These are phyloP conservation scores for Drosophila testacea DNA, from an alignment of 2,888 invertebrate genomes.

Conservation along the genomic window DNA sequence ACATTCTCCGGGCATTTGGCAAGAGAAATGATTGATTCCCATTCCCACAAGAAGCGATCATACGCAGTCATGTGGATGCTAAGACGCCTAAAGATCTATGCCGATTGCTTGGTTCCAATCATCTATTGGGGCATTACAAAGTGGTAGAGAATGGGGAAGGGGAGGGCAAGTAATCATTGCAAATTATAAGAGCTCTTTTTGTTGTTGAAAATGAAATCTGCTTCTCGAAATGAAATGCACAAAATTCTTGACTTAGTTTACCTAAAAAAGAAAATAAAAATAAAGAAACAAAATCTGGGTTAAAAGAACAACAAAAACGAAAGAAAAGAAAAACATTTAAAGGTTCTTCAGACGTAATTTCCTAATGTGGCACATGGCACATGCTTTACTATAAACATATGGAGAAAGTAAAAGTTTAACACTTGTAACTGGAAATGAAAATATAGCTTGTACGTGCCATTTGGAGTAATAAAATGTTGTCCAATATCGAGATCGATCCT, in stretches of 20 bases:
- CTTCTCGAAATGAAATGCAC: conserved; percentile 40
- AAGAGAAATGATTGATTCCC: conserved; percentile 35
- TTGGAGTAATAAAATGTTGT: conserved; percentile 20
- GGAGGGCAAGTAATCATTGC: conserved; percentile 50
- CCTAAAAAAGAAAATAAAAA: not conserved
- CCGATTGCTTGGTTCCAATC: conserved; percentile 39
- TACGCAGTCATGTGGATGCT: conserved; percentile 33
- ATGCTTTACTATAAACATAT: conserved; percentile 34
- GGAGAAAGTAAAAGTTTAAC: conserved; percentile 57
- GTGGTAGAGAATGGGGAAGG: not conserved
- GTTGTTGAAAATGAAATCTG: conserved; percentile 70
- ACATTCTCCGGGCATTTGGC: conserved; percentile 43
- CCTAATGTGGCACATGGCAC: conserved; percentile 39
- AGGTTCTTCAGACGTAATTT: conserved; percentile 51
- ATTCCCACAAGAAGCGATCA: conserved; percentile 27
- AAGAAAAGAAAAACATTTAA: conserved; percentile 21
- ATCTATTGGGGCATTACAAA: conserved; percentile 34
- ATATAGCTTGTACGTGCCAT: conserved; percentile 11
- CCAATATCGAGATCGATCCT: conserved; percentile 1
- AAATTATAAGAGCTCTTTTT: conserved; percentile 58
- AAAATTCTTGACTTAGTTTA: conserved; percentile 28
- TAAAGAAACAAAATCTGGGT: conserved; percentile 31
- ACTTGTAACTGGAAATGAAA: conserved; percentile 28
- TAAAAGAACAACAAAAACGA: conserved; percentile 35
- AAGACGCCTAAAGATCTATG: conserved; percentile 52